Percentiles rank a stretch among this genome's conserved stretches.
These are phyloP conservation scores for Aspiorhynchus laticeps DNA, from an alignment of 2,113 vertebrate species.

Conservation along the genomic window DNA sequence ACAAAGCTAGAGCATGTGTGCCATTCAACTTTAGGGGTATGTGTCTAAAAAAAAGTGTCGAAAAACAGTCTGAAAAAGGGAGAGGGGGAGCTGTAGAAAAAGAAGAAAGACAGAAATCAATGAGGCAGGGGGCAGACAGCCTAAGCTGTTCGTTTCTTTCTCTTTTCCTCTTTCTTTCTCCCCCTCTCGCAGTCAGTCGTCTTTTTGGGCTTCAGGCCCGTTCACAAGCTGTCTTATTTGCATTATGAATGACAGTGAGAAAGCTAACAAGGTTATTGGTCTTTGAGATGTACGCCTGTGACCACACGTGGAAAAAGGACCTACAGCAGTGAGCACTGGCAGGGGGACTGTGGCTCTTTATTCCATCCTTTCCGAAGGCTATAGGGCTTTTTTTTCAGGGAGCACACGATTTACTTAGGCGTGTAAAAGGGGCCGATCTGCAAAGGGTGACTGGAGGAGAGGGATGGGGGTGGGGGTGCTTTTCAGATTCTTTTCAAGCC, in stretches of 20 bases:
- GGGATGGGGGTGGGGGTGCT: conserved; percentile 39
- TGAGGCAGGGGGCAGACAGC: conserved; percentile 68
- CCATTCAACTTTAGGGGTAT: conserved; percentile 79
- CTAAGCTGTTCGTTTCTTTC: conserved; percentile 63
- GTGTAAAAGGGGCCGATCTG: conserved; percentile 71
- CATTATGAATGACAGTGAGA: conserved; percentile 89
- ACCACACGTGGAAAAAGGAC: conserved; percentile 89
- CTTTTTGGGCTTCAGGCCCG: conserved; percentile 80
- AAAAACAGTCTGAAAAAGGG: conserved; percentile 59
- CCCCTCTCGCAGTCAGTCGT: conserved; percentile 59
- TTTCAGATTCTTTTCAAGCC: conserved; percentile 77
- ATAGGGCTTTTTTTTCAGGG: conserved; percentile 72
- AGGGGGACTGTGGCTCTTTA: conserved; percentile 86
- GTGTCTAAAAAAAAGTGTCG: conserved; percentile 70
- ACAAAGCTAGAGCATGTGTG: conserved; percentile 77
- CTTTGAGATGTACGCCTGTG: conserved; percentile 85
- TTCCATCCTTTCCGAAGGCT: conserved; percentile 80
- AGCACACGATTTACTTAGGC: conserved; percentile 78
- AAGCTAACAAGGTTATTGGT: conserved; percentile 90
- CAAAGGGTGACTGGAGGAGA: conserved; percentile 43
- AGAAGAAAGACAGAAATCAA: conserved; percentile 63
- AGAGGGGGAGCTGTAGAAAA: conserved; percentile 62
- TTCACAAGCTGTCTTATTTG: conserved; percentile 87
- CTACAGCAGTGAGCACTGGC: conserved; percentile 90
- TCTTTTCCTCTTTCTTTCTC: conserved; percentile 66